phyloP scores from a whole-genome alignment of 2,888 invertebrate genomes.

The Habroteleia sp. region DNA sequence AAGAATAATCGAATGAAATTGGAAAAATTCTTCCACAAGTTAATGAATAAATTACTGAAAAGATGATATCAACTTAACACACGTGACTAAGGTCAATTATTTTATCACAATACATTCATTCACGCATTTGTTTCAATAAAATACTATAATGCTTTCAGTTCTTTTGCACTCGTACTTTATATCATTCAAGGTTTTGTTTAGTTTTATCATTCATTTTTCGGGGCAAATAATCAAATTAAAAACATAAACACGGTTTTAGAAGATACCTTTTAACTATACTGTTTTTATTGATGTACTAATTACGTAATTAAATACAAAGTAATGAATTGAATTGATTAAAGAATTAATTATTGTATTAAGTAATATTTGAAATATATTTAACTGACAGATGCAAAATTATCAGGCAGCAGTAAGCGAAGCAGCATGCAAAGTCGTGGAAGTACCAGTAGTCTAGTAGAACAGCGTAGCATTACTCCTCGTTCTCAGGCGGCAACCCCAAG shows the following conservation, averaged over 20 bases:
- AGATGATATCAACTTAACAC: conserved; percentile 7
- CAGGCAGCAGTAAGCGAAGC: conserved; percentile 93
- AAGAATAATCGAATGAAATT: neutral
- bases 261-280: too few relatives aligned
- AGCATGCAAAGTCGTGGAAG: conserved; percentile 96
- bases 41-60: conserved; percentile 22
- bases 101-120: conserved; percentile 22
- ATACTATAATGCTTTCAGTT: conserved; percentile 10
- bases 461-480: conserved; percentile 91
- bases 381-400: conserved; percentile 85
- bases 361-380: conserved; percentile 67
- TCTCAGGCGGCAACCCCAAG: conserved; percentile 96
- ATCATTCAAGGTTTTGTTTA: neutral
- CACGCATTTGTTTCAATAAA: conserved; percentile 13
- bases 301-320: too few relatives aligned
- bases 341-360: conserved; percentile 23
- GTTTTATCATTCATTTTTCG: too few relatives aligned
- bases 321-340: conserved; percentile 28
- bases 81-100: conserved; percentile 13
- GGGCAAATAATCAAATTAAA: too few relatives aligned
- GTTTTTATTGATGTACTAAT: too few relatives aligned
- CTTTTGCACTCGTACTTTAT: neutral
- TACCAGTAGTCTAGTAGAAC: conserved; percentile 91
- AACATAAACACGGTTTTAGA: too few relatives aligned
- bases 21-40: conserved; percentile 1